phyloP scores from a whole-genome alignment of 2,888 invertebrate species.

The Amphipoea oculea region DNA sequence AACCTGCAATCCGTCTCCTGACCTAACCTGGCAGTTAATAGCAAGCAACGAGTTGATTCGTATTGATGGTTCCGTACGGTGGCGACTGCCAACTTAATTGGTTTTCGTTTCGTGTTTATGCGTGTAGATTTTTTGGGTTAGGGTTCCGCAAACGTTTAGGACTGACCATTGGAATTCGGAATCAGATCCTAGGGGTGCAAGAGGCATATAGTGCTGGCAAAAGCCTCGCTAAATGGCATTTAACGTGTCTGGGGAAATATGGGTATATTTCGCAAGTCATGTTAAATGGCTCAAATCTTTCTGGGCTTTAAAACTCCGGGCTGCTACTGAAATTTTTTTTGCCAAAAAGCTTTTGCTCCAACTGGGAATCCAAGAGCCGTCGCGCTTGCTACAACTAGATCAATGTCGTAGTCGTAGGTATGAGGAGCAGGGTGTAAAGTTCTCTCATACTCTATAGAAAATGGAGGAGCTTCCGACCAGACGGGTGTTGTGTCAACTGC shows the following conservation, averaged over 20 bases:
- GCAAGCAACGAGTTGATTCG: constrained; percentile 77
- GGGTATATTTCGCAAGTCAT: no score
- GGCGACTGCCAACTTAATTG: constrained; percentile 81
- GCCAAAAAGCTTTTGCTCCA: not conserved
- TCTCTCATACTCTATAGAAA: no score
- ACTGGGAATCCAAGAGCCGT: not conserved
- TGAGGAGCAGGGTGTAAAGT: no score
- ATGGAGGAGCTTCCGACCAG: no score
- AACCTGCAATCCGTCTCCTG: constrained; percentile 57
- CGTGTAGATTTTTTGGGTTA: constrained; percentile 60
- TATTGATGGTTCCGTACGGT: constrained; percentile 77
- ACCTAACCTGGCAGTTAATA: constrained; percentile 74
- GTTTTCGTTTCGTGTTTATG: constrained; percentile 75
- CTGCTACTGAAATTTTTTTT: no score
- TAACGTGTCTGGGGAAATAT: no score
- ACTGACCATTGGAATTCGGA: constrained; percentile 10
- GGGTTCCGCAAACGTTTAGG: constrained; percentile 39
- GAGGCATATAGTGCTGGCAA: no score
- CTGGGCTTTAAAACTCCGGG: no score
- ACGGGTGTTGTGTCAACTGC: no score
- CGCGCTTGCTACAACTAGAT: not conserved
- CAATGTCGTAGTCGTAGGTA: no score
- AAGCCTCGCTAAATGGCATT: no score
- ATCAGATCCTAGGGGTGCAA: not conserved
- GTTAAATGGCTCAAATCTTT: no score